Evolutionary conservation across 2,888 invertebrate genomes (phyloP), one percentile per base, ranked within the genome.

Genomic region (Lampropteryx suffumata): DNA sequence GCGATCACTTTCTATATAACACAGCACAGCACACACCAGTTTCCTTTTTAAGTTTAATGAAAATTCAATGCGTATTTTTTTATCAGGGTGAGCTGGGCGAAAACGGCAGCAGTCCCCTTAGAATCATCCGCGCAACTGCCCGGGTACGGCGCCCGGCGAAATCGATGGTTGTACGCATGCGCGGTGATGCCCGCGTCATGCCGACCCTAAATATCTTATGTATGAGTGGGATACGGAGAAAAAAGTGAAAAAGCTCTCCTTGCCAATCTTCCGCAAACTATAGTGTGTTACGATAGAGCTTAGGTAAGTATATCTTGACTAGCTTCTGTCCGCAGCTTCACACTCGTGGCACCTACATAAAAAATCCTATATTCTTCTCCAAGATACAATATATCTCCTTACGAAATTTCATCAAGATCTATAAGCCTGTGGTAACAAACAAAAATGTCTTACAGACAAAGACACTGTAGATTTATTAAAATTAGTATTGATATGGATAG

Each of bases 121-220:
- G 44, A 56, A 60, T 65, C 65, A 65, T 67, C 65, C 68, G 67
- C 77, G 74, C 75, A 77, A 87, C 88, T 84, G 85, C 73, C 84
- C 73, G 78, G 65, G 84, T 82, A 65, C 64, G 71, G 75, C 76
- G 79, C 72, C 68, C 73, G 59, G 57, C 55, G 46, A 66, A 76
- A 88, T 90, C 89, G 87, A 88, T 89, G 71, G 79, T 28, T 68
- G 63, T 81, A 84, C 90, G 90, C 90, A 84, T 74, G 82, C 75
- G 70, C 72, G 64, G 45, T 78, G 48, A 73, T 62, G 64, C 61
- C 69, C 74, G 76, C 84, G 80, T 77, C 81, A 79, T 69, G 66
- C 71, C 73, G 66, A 73, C 75, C 76, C 79, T 76, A 80, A 72
- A 87, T 88, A 84, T 86, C 87, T 89, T 88, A 87, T 89, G 86